Evolutionary conservation across 1,140 invertebrate genomes (phyloP).

Genomic region (Idris sp.): DNA sequence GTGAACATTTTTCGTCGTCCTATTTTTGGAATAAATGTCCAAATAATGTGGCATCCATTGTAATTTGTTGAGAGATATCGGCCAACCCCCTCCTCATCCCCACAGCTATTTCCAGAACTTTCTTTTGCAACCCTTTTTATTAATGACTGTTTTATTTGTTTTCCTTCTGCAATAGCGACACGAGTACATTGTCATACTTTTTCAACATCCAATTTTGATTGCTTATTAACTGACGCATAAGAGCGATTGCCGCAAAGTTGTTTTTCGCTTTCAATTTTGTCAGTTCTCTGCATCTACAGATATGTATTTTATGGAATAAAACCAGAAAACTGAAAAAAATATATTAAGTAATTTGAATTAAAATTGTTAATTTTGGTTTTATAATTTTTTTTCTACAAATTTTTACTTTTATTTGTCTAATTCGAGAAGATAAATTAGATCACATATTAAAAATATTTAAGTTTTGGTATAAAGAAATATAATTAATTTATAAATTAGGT

Average conservation of each 20-base stretch:
- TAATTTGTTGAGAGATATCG: conserved; percentile 25
- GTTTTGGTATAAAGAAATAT: too few relatives aligned
- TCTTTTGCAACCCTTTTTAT: too few relatives aligned
- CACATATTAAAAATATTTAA: too few relatives aligned
- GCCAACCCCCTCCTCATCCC: conserved; percentile 6
- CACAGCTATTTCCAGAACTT: conserved; percentile 10
- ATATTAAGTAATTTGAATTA: too few relatives aligned
- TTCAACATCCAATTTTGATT: conserved; percentile 24
- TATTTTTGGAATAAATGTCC: conserved; percentile 49
- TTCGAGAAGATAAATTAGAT: too few relatives aligned
- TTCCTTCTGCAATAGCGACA: conserved; percentile 16
- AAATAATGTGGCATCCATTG: conserved; percentile 29
- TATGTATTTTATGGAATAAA: too few relatives aligned
- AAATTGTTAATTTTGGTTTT: too few relatives aligned
- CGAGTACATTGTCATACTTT: conserved; percentile 4
- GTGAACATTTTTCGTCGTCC: conserved; percentile 35
- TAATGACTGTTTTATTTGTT: conserved; percentile 4
- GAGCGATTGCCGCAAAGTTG: conserved; percentile 1
- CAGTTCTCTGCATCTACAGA: too few relatives aligned
- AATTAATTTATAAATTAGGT: too few relatives aligned
- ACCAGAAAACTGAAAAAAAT: too few relatives aligned
- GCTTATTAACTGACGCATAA: conserved; percentile 12
- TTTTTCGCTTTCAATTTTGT: background rate
- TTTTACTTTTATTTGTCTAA: too few relatives aligned
- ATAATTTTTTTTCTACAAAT: too few relatives aligned